Conservation (phyloP, 1,140 invertebrate genomes). For the Drosophila kepulauana region DNA sequence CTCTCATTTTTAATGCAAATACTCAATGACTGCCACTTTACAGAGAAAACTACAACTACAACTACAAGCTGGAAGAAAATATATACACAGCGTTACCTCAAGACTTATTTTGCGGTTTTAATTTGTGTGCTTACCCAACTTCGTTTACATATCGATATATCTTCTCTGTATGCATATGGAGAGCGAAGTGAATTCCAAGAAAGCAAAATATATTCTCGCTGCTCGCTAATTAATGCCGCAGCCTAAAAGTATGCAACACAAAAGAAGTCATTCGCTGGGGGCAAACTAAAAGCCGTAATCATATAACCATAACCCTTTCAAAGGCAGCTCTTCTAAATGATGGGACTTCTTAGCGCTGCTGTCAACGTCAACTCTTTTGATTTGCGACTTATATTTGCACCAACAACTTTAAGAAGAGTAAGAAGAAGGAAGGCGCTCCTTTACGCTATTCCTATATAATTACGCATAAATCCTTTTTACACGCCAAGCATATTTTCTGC, state of each 20-base stretch:
- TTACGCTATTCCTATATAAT: constrained; percentile 81
- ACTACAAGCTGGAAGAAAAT: constrained; percentile 42
- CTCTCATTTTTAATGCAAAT: constrained; percentile 81
- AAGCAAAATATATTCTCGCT: not conserved
- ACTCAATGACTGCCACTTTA: constrained; percentile 56
- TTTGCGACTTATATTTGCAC: constrained; percentile 51
- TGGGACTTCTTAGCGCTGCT: constrained; percentile 70
- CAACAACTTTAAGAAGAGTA: constrained; percentile 8
- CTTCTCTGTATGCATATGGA: not conserved
- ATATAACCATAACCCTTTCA: constrained; percentile 27
- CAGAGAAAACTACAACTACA: constrained; percentile 60
- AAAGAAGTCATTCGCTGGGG: constrained; percentile 11
- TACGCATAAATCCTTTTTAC: constrained; percentile 81
- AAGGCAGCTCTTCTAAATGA: constrained; percentile 19
- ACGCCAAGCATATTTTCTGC: constrained; percentile 75
- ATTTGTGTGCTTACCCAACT: constrained; percentile 44
- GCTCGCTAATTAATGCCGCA: constrained; percentile 61
- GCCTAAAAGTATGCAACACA: constrained; percentile 75
- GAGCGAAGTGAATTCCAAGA: not conserved
- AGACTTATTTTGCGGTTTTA: constrained; percentile 80
- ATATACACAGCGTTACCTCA: constrained; percentile 37
- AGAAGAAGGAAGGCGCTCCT: constrained; percentile 24
- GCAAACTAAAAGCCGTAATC: constrained; percentile 61
- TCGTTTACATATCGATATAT: not conserved
- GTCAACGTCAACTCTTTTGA: constrained; percentile 72